Evolutionary conservation across 1,140 invertebrate species (phyloP), one percentile per base, ranked within the genome.

Genomic region (Archivesica marissinica): DNA sequence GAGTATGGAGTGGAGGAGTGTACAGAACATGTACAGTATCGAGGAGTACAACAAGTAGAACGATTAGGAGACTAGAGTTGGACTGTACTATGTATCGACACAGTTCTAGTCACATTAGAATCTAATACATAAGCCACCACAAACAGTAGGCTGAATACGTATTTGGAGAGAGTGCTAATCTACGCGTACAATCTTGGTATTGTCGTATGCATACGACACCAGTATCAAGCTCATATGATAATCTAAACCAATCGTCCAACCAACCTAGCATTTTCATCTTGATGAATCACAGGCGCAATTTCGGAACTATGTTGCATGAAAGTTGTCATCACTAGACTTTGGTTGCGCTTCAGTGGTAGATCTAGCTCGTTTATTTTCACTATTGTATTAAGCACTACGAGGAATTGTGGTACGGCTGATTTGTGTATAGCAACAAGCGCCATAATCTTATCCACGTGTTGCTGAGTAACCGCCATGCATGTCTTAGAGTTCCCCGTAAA

Each of bases 321-420:
- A 78, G 91, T 93, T n/a, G 92, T 93, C 93, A 94, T 94, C 23
- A 94, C 93, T 59, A 92, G 91, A 25, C 89, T 87, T 76, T 94
- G 93, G 78, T 94, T 94, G 38, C 93, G 75, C 70, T 94, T 94
- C 30, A 94, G 78, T 11, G 93, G 91, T 64, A 94, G 85, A 74
- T 93, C 91, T 11, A 92, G 80, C 30, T 93, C 93, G 66, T 94
- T 92, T 0, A 93, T 91, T 81, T 93, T 93, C 7, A 93, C 91
- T 0, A 93, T 77, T 39, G 92, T 90, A 68, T 92, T 92, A 39
- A 94, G 89, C 2, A 94, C 87, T 81, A 91, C 91, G 15, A 93
- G 85, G 70, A 94, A 92, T 87, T 94, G 90, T 54, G 92, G 92
- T n/a, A 90, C 92, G 35, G 77, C 78, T 59, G 85, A 59, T 30